phyloP scores from a whole-genome alignment of 2,113 vertebrate species.

The Bubo scandiacus region DNA sequence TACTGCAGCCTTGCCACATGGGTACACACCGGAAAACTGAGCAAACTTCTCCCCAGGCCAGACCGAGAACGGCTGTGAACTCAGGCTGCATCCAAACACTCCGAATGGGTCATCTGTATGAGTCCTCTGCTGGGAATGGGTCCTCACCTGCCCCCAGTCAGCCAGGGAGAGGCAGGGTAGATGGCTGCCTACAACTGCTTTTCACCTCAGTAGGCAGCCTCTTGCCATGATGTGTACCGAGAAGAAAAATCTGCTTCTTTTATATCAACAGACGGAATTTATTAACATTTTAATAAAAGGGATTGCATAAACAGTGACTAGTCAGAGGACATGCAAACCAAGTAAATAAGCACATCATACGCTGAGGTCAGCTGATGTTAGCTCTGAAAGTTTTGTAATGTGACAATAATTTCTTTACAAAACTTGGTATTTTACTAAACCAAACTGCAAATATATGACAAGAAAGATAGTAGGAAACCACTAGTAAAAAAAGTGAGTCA shows the following conservation, averaged over 20 bases:
- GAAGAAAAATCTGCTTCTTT: neutral
- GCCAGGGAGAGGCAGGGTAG: neutral
- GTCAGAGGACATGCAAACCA: neutral
- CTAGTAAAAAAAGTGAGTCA: neutral
- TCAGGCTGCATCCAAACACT: neutral
- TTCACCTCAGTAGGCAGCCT: neutral
- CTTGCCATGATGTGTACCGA: neutral
- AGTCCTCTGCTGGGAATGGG: neutral
- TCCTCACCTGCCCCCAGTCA: neutral
- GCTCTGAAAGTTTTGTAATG: neutral
- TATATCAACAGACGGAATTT: neutral
- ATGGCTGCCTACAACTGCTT: neutral
- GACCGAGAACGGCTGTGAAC: neutral
- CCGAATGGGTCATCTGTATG: rapidly evolving
- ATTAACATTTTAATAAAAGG: neutral
- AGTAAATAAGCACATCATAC: neutral
- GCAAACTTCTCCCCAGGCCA: neutral
- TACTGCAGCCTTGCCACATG: neutral
- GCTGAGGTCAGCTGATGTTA: neutral
- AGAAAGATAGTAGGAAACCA: neutral
- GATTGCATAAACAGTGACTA: neutral
- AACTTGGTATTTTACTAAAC: neutral
- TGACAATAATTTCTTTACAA: neutral
- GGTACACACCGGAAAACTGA: neutral
- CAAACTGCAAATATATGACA: neutral